phyloP scores from a whole-genome alignment of 1,140 invertebrate genomes.

The Luehdorfia chinensis region DNA sequence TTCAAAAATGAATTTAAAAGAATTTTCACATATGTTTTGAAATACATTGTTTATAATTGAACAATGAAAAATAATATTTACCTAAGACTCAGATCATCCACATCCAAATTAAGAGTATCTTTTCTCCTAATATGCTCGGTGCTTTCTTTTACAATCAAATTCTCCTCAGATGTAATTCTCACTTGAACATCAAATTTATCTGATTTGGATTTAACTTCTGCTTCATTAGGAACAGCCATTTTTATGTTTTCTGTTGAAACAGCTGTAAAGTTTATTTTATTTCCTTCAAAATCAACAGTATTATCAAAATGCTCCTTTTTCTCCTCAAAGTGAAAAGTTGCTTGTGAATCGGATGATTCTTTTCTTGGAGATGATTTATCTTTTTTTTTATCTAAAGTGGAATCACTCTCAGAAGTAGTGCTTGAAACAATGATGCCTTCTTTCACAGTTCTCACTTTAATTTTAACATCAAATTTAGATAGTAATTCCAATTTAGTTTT shows the following conservation, averaged over 20 bases:
- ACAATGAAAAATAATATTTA: too few species aligned
- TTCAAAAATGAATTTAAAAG: too few species aligned
- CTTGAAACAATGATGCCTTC: conserved; percentile 47
- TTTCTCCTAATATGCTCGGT: conserved; percentile 51
- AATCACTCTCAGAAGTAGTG: conserved; percentile 59
- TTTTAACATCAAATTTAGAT: conserved; percentile 74
- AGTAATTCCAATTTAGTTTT: conserved; percentile 69
- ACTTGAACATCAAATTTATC: conserved; percentile 75
- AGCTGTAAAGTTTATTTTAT: conserved; percentile 45
- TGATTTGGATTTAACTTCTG: conserved; percentile 53
- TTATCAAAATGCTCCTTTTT: conserved; percentile 48
- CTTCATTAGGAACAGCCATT: conserved; percentile 66
- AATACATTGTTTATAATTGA: too few species aligned
- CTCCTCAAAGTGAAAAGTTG: conserved; percentile 41
- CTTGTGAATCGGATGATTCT: conserved; percentile 24
- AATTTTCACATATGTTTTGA: too few species aligned
- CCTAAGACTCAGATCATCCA: conserved; percentile 78
- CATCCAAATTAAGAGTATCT: conserved; percentile 77
- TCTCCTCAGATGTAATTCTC: conserved; percentile 67
- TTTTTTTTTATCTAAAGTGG: conserved; percentile 41
- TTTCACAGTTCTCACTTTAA: conserved; percentile 67
- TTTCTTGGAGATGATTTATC: conserved; percentile 22
- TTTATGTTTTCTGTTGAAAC: conserved; percentile 57
- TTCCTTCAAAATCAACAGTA: conserved; percentile 34
- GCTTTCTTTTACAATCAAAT: conserved; percentile 56